A percentile compares a stretch with the other conserved stretches of the same genome.
These are phyloP conservation scores for Orthonevra nobilis DNA, from an alignment of 2,888 invertebrate genomes.

Conservation along the genomic window DNA sequence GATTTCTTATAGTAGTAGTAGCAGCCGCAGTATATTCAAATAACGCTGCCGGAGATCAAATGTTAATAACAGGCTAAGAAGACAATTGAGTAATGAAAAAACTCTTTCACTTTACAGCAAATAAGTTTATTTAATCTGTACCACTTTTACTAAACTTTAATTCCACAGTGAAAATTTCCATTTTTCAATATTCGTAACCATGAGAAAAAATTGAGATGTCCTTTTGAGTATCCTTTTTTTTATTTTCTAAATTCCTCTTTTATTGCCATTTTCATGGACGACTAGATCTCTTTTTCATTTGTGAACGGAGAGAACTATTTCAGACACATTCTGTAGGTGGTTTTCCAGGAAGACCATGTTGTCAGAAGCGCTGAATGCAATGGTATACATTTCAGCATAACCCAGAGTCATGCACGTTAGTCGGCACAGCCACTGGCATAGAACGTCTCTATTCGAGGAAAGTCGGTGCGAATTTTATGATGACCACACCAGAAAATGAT, in stretches of 20 bases:
- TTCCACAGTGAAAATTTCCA: background rate
- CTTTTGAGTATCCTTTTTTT: background rate
- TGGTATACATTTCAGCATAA: background rate
- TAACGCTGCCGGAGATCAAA: too few relatives aligned
- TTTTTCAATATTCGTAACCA: background rate
- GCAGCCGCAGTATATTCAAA: too few relatives aligned
- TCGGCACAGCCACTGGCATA: conserved; percentile 2
- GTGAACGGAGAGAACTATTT: conserved; percentile 33
- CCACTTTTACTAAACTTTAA: too few relatives aligned
- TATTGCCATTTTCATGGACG: conserved; percentile 6
- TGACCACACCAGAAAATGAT: conserved; percentile 54
- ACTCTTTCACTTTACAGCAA: too few relatives aligned
- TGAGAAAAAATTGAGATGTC: background rate
- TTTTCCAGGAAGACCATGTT: conserved; percentile 15
- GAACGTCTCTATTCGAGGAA: conserved; percentile 15
- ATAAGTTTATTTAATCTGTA: too few relatives aligned
- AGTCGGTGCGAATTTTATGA: conserved; percentile 37
- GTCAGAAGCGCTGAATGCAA: conserved; percentile 1
- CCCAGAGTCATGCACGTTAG: background rate
- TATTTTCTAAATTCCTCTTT: background rate
- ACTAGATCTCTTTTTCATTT: background rate
- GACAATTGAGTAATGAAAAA: too few relatives aligned
- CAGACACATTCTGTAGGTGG: conserved; percentile 39
- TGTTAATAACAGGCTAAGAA: too few relatives aligned
- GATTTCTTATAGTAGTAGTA: too few relatives aligned